phyloP scores from a whole-genome alignment of 2,797 vertebrate species.

The Hephaestus fuliginosus region DNA sequence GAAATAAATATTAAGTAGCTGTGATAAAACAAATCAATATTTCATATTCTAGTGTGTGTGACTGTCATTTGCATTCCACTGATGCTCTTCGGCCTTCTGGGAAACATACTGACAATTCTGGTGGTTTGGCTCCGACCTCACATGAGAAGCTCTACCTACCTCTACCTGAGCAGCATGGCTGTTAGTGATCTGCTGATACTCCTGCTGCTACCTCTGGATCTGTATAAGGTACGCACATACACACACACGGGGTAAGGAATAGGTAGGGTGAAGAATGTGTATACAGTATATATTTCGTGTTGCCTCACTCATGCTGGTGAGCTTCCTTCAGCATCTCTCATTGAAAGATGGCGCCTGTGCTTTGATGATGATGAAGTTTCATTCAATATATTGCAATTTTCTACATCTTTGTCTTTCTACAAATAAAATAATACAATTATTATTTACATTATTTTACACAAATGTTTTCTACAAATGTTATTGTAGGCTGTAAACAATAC shows the following conservation, averaged over 20 bases:
- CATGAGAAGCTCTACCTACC: conserved; percentile 88
- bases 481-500: too few species aligned
- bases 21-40: conserved; percentile 2
- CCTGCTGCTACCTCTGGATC: conserved; percentile 86
- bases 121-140: conserved; percentile 86
- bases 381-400: too few species aligned
- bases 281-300: too few species aligned
- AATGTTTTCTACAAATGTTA: too few species aligned
- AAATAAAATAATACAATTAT: too few species aligned
- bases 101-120: conserved; percentile 86
- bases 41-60: conserved; percentile 75
- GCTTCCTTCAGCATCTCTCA: too few species aligned
- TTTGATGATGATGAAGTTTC: too few species aligned
- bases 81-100: conserved; percentile 85
- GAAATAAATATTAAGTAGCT: not conserved
- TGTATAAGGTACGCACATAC: conserved; percentile 82
- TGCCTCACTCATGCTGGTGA: too few species aligned
- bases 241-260: not conserved
- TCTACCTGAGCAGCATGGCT: conserved; percentile 90
- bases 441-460: too few species aligned
- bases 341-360: too few species aligned
- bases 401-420: too few species aligned
- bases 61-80: conserved; percentile 83
- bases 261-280: too few species aligned
- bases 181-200: conserved; percentile 88